Conservation (phyloP, 1,140 invertebrate genomes). For the Sesamia nonagrioides region DNA sequence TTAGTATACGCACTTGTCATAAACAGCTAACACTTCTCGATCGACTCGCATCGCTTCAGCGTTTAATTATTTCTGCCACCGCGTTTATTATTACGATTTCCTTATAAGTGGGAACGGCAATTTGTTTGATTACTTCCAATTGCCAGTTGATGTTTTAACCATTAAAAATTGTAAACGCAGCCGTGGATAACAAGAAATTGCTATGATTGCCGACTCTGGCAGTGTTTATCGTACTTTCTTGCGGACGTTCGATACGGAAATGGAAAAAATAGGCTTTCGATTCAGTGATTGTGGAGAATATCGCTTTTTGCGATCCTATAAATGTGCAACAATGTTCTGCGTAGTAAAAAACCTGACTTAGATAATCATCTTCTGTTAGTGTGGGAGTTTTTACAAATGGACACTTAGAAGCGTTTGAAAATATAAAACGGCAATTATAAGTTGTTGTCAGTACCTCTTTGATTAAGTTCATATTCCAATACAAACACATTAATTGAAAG, state of each 20-base stretch:
- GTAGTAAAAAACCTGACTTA: constrained; percentile 58
- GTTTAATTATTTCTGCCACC: constrained; percentile 81
- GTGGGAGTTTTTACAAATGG: constrained; percentile 42
- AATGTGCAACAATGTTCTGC: constrained; percentile 67
- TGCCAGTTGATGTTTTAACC: constrained; percentile 78
- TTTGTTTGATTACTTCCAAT: constrained; percentile 81
- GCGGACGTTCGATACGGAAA: constrained; percentile 43
- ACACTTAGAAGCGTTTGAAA: constrained; percentile 29
- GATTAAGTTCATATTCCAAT: constrained; percentile 22
- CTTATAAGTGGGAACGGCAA: constrained; percentile 78
- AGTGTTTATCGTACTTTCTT: constrained; percentile 67
- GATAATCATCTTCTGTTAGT: constrained; percentile 62
- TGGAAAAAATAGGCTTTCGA: constrained; percentile 72
- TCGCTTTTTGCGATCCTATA: constrained; percentile 70
- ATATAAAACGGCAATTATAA: constrained; percentile 20
- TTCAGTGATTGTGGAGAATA: constrained; percentile 68
- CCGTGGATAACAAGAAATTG: constrained; percentile 70
- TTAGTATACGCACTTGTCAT: constrained; percentile 15
- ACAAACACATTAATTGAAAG: constrained; percentile 39
- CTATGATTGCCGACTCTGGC: constrained; percentile 66
- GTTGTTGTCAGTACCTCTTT: constrained; percentile 35
- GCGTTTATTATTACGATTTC: constrained; percentile 77
- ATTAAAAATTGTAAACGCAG: constrained; percentile 76
- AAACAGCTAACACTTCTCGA: constrained; percentile 57
- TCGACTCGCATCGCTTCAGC: constrained; percentile 75